phyloP scores from a whole-genome alignment of 2,797 vertebrate species.

The Mormyrus proboscirostris region DNA sequence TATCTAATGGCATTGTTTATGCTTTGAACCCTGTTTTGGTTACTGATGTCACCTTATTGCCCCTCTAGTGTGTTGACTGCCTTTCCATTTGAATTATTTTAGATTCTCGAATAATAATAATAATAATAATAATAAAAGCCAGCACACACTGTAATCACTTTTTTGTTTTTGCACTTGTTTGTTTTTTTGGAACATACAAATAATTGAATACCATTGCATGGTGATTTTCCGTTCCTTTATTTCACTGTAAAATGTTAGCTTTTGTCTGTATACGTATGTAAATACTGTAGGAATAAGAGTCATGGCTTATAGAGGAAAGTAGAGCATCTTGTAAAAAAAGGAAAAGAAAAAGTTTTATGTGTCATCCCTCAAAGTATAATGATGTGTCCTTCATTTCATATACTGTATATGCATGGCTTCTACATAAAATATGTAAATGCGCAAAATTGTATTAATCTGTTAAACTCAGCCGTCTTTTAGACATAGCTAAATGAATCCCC shows the following conservation, averaged over 20 bases:
- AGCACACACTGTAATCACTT: neutral
- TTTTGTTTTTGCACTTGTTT: neutral
- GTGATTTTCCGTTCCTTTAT: neutral
- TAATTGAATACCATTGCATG: neutral
- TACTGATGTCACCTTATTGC: neutral
- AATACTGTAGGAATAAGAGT: constrained; percentile 35
- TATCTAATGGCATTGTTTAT: neutral
- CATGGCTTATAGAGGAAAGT: constrained; percentile 4
- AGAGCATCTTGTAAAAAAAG: constrained; percentile 8
- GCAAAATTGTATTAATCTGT: neutral
- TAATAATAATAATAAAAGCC: neutral
- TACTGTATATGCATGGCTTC: constrained; percentile 20
- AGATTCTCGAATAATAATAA: neutral
- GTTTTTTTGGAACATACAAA: neutral
- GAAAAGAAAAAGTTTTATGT: neutral
- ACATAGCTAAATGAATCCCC: neutral
- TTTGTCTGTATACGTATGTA: constrained; percentile 46
- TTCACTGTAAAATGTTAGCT: neutral
- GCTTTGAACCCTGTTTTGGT: neutral
- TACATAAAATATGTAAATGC: constrained; percentile 6
- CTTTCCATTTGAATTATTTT: neutral
- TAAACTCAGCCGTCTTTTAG: neutral
- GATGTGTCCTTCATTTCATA: neutral
- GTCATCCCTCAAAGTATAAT: constrained; percentile 3
- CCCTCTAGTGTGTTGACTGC: neutral